Evolutionary conservation across 2,113 vertebrate genomes (phyloP).

Genomic region (Dissostichus mawsoni): DNA sequence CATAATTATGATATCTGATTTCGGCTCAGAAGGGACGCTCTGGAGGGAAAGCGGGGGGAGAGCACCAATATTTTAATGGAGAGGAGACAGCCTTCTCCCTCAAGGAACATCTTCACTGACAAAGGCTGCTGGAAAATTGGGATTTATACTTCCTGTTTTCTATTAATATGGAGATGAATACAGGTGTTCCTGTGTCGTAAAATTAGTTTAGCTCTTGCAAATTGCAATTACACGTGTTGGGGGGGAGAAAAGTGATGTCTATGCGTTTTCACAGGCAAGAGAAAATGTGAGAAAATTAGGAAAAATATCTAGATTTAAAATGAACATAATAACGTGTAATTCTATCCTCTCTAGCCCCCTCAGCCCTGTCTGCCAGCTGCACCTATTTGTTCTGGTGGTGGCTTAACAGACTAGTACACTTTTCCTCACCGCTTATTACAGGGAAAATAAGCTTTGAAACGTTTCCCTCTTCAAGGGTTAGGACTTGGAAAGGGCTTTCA

Average conservation of each 20-base stretch:
- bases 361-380: slow-evolving; percentile 67
- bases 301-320: slow-evolving; percentile 78
- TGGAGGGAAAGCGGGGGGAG: slow-evolving; percentile 65
- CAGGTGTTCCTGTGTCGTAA: slow-evolving; percentile 84
- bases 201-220: slow-evolving; percentile 87
- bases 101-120: slow-evolving; percentile 85
- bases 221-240: slow-evolving; percentile 84
- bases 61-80: slow-evolving; percentile 82
- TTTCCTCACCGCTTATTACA: slow-evolving; percentile 59
- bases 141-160: slow-evolving; percentile 88
- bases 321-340: slow-evolving; percentile 76
- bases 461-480: slow-evolving; percentile 70
- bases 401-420: slow-evolving; percentile 64
- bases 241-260: slow-evolving; percentile 62
- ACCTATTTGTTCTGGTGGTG: slow-evolving; percentile 74
- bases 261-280: slow-evolving; percentile 60
- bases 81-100: slow-evolving; percentile 82
- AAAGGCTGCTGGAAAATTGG: slow-evolving; percentile 85
- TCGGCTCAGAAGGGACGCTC: slow-evolving; percentile 66
- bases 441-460: slow-evolving; percentile 76
- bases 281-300: slow-evolving; percentile 71
- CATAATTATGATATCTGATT: slow-evolving; percentile 86
- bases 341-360: slow-evolving; percentile 60
- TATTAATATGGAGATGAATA: slow-evolving; percentile 89
- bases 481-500: slow-evolving; percentile 78